Percentiles rank a stretch among this genome's conserved stretches.
Conservation (phyloP, 2,797 vertebrate species). For the Onychomys torridus region DNA sequence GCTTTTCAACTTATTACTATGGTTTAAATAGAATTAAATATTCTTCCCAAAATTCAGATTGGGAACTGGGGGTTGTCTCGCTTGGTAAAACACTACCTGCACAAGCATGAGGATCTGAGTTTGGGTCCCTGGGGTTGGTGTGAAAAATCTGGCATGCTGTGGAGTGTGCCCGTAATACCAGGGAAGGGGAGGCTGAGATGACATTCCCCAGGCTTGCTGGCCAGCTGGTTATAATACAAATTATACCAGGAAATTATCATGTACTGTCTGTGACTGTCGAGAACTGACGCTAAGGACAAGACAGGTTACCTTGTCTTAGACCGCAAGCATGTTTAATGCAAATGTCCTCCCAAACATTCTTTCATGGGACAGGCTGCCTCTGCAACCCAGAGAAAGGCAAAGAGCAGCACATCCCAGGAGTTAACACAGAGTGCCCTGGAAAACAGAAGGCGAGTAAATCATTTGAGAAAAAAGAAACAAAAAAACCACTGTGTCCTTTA, state of each 20-base stretch:
- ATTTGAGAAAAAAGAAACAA: background rate
- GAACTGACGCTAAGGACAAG: background rate
- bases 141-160: background rate
- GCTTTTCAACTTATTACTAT: background rate
- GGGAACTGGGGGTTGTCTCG: no score
- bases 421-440: background rate
- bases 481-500: background rate
- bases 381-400: background rate
- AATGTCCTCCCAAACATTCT: background rate
- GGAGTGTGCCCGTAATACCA: background rate
- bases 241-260: background rate
- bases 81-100: background rate
- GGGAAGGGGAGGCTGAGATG: background rate
- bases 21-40: background rate
- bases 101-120: background rate
- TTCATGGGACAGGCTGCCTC: background rate
- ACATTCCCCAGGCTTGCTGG: background rate
- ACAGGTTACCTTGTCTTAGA: background rate
- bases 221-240: background rate
- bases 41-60: background rate
- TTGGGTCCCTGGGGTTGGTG: background rate
- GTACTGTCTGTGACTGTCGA: background rate
- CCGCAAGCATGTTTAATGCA: background rate
- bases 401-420: background rate
- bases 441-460: background rate